Base-by-base conservation (phyloP, 2,113 vertebrate genomes). In the Myodes glareolus region DNA sequence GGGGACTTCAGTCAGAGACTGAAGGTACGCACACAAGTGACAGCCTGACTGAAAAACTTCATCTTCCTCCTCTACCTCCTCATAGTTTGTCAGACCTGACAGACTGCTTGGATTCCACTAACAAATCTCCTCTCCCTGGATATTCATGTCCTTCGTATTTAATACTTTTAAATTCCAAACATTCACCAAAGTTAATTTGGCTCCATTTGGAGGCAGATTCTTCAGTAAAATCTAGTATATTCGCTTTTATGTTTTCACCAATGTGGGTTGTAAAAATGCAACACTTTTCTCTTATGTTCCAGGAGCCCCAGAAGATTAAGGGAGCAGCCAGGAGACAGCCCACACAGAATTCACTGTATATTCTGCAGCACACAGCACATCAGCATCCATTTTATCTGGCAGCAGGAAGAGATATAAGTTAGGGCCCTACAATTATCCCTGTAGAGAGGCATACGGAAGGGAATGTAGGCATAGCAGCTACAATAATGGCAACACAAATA, bases 401-500 rank as follows among this genome's bases (percentile, higher is more conserved):
- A 96, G 92, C 96, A 90, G 96, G 95, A 94, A 96, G 84, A 94
- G 86, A 94, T 72, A 10, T 47, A 87, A 92, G 94, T 86, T 78
- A 97, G 94, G 95, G 95, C 85, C 97, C 96, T 93, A 95, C 95
- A 95, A 98, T 98, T 97, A 98, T 76, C 91, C 96, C 96, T 55
- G 96, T 17, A 92, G 95, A 98, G 92, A 96, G 42, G 73, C 94
- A 89, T 55, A 80, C 61, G 73, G 65, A 94, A 94, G 92, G 86
- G 77, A 97, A 96, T n/a, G 68, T 52, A 92, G 94, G 95, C 94
- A 7, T 75, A 96, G 87, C 73, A 96, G 92, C 77, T 82, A 87
- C 95, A 94, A 95, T 92, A 97, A 97, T 58, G 88, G 94, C n/a
- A 91, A 97, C 84, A 67, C 91, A 96, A 95, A 98, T 55, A 97